Percentiles rank a stretch among this genome's conserved stretches.
Evolutionary conservation across 2,888 invertebrate genomes (phyloP).

Genomic region (Limnephilus lunatus): DNA sequence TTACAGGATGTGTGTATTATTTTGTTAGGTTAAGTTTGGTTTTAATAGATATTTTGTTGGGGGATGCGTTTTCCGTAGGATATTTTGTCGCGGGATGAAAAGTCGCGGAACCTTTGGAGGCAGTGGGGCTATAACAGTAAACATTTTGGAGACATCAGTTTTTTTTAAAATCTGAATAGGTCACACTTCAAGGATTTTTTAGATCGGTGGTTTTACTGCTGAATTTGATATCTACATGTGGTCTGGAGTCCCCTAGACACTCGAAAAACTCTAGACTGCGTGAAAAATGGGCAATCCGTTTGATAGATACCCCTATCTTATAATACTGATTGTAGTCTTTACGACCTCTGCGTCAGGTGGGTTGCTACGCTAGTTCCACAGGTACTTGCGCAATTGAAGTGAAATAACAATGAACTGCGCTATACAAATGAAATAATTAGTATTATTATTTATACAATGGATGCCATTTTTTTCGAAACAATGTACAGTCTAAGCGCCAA

Average conservation of each 20-base stretch:
- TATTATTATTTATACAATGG: too few relatives aligned
- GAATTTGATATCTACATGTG: background rate
- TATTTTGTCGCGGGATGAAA: too few relatives aligned
- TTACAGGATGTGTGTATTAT: too few relatives aligned
- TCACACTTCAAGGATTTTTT: too few relatives aligned
- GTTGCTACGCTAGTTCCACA: background rate
- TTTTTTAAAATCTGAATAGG: background rate
- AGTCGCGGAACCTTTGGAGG: too few relatives aligned
- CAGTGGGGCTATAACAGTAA: background rate
- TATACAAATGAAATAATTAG: too few relatives aligned
- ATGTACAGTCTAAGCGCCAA: too few relatives aligned
- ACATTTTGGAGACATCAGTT: background rate
- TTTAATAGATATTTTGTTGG: too few relatives aligned
- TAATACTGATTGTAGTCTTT: background rate
- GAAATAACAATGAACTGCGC: too few relatives aligned
- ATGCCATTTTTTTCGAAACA: too few relatives aligned
- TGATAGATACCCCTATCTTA: background rate
- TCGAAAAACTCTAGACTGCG: background rate
- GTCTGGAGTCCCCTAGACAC: background rate
- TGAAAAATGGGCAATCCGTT: constrained; percentile 2
- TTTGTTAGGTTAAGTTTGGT: too few relatives aligned
- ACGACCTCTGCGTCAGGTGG: background rate
- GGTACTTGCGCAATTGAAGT: background rate
- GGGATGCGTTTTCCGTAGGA: too few relatives aligned
- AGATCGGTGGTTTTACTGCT: background rate